These are phyloP conservation scores for Hephaestus fuliginosus DNA, from an alignment of 2,797 vertebrate genomes.

Conservation along the genomic window DNA sequence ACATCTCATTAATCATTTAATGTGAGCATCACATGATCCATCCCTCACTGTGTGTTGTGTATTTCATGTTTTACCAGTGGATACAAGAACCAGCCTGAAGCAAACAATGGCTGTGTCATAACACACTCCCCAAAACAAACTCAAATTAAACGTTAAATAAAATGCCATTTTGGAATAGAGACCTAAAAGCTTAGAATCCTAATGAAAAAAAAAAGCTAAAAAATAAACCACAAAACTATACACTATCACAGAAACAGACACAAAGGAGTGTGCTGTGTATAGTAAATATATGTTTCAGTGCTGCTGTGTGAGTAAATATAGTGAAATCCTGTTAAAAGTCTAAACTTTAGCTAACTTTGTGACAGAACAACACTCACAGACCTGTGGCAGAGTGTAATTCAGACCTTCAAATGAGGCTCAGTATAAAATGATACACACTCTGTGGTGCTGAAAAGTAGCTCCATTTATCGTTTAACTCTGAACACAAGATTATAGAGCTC, in stretches of 20 bases:
- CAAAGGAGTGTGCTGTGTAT: not conserved
- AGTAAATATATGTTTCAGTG: no score
- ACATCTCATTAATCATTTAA: not conserved
- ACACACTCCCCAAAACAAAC: not conserved
- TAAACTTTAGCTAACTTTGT: not conserved
- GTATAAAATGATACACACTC: not conserved
- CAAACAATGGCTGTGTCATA: not conserved
- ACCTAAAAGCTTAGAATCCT: not conserved
- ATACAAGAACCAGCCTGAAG: not conserved
- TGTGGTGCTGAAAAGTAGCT: not conserved
- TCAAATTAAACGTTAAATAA: not conserved
- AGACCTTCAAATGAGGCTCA: not conserved
- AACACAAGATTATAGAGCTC: not conserved
- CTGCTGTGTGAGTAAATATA: not conserved
- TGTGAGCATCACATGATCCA: not conserved
- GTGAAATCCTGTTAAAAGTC: not conserved
- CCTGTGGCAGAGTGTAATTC: no score
- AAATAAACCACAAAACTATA: not conserved
- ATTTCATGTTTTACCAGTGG: not conserved
- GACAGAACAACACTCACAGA: not conserved
- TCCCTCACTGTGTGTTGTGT: not conserved
- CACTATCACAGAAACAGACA: no score
- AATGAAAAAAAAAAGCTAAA: not conserved
- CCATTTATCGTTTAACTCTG: not conserved
- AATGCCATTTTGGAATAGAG: not conserved